A percentile compares a stretch with the other conserved stretches of the same genome.
phyloP scores from a whole-genome alignment of 1,140 invertebrate genomes.

The Chymomyza costata region DNA sequence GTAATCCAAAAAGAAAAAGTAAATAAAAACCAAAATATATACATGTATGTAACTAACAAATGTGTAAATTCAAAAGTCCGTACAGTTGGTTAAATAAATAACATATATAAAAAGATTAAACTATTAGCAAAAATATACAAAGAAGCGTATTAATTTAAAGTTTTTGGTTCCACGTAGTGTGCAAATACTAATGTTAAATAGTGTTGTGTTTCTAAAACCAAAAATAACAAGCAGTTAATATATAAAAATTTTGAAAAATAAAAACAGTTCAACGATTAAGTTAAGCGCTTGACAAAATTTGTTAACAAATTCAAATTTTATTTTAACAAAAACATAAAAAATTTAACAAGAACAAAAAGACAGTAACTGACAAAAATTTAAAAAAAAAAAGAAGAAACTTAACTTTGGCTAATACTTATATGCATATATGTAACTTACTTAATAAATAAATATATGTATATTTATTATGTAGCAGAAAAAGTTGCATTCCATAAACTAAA shows the following conservation, averaged over 20 bases:
- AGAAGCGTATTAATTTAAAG: slow-evolving; percentile 16
- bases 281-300: slow-evolving; percentile 63
- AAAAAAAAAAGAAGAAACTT: neutral
- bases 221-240: slow-evolving; percentile 12
- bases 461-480: neutral
- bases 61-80: slow-evolving; percentile 7
- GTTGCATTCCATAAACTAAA: slow-evolving; percentile 21
- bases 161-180: slow-evolving; percentile 5
- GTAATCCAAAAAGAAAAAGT: slow-evolving; percentile 46
- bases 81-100: slow-evolving; percentile 19
- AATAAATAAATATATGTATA: neutral
- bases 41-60: slow-evolving; percentile 25
- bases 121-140: slow-evolving; percentile 44
- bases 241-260: slow-evolving; percentile 9
- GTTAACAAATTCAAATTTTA: slow-evolving; percentile 47
- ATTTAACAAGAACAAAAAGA: slow-evolving; percentile 14
- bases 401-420: slow-evolving; percentile 39
- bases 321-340: slow-evolving; percentile 28
- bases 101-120: slow-evolving; percentile 7
- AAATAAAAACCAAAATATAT: slow-evolving; percentile 11
- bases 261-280: slow-evolving; percentile 67
- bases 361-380: neutral
- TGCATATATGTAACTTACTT: slow-evolving; percentile 43
- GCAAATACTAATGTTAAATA: slow-evolving; percentile 1
- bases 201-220: slow-evolving; percentile 4